Base-by-base conservation (phyloP, 2,113 vertebrate genomes). In the Hymenochirus boettgeri region DNA sequence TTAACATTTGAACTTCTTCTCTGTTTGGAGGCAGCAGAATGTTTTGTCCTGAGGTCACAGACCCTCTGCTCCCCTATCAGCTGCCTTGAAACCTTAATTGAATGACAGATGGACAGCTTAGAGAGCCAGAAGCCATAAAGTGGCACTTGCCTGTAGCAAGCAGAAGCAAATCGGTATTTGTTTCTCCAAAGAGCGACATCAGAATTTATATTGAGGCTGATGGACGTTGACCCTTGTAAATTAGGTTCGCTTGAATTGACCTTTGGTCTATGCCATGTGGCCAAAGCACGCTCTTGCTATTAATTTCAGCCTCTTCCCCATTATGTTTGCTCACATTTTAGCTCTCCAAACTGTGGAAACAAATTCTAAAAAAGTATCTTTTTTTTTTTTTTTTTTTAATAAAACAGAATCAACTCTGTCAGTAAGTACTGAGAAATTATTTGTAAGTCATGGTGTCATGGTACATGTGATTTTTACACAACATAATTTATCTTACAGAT, bases 31-130 rank as follows among this genome's bases (percentile, higher is more conserved):
- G 80, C 86, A 89, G 86, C 88, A 80, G 83, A 84, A 70, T 80
- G 79, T 82, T 85, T 85, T 85, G 85, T 85, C 72, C 60, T 76
- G 71, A 77, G 87, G 88, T 89, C 85, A 73, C 77, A 86, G 88
- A 89, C 85, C 87, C 79, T 77, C 72, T 81, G 75, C 82, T 83
- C 85, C 74, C 82, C 80, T 81, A 77, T 86, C 84, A 81, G 83
- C 87, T 86, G 85, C 84, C 86, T 79, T 76, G 77, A 81, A 77
- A 83, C 82, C 82, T 83, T 86, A 87, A 88, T 86, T 88, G 86
- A 88, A 88, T 85, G 86, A 85, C 90, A 92, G 89, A 92, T 91
- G 90, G 89, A 80, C 83, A 82, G 83, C 83, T 83, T 80, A 76
- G 70, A 75, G 73, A 78, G 77, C 82, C 76, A 77, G 77, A 78